A percentile compares a stretch with the other conserved stretches of the same genome.
These are phyloP conservation scores for Dugesia japonica DNA, from an alignment of 2,888 invertebrate species.

Conservation along the genomic window DNA sequence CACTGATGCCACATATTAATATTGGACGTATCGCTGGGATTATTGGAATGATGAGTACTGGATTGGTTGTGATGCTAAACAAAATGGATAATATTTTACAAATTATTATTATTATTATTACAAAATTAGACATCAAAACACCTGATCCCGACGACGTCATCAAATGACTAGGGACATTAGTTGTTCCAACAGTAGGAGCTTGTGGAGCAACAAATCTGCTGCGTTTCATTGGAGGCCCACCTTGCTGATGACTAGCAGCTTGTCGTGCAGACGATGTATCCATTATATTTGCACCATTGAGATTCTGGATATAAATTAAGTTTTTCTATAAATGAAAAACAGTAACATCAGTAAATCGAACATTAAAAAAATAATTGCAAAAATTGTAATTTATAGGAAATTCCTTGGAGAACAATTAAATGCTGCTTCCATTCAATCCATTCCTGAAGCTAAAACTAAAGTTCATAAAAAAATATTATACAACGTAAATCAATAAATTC, in stretches of 20 bases:
- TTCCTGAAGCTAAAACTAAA: too few species aligned
- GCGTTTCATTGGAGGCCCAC: slow-evolving; percentile 5
- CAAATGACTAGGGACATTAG: background rate
- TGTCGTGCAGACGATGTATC: background rate
- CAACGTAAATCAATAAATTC: too few species aligned
- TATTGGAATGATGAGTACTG: background rate
- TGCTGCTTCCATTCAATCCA: too few species aligned
- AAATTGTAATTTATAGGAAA: too few species aligned
- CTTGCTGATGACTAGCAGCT: background rate
- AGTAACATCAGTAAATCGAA: too few species aligned
- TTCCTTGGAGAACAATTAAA: too few species aligned
- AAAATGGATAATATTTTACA: too few species aligned
- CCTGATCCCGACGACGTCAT: slow-evolving; percentile 6
- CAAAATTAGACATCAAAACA: background rate
- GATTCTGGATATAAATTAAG: background rate
- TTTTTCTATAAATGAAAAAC: too few species aligned
- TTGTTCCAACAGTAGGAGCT: background rate
- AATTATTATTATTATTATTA: background rate
- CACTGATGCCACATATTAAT: background rate
- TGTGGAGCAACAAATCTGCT: background rate
- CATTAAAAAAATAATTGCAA: too few species aligned
- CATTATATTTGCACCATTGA: background rate
- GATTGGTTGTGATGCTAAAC: background rate
- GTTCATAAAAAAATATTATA: too few species aligned
- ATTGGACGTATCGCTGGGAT: background rate